These are phyloP conservation scores for Narcine bancroftii DNA, from an alignment of 2,113 vertebrate species.

Conservation along the genomic window DNA sequence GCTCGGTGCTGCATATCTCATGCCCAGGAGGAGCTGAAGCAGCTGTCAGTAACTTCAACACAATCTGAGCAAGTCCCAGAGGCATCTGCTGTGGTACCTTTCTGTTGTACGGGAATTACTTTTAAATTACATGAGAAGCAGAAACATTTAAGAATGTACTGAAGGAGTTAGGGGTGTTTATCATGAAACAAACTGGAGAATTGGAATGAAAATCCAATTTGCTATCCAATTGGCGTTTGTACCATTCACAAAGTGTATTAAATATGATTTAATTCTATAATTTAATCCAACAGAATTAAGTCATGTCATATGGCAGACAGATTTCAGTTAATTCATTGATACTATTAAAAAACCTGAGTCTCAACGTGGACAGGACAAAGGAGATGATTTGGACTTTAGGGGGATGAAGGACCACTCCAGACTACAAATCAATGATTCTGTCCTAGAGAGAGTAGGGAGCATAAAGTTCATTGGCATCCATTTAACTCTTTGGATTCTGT, in stretches of 20 bases:
- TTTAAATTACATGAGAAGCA: background rate
- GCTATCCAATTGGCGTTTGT: background rate
- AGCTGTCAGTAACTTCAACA: slow-evolving; percentile 24
- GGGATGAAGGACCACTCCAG: too few species aligned
- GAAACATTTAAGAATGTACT: background rate
- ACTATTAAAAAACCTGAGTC: background rate
- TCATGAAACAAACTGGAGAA: background rate
- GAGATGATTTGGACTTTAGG: too few species aligned
- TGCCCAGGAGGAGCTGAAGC: slow-evolving; percentile 7
- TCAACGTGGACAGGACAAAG: too few species aligned
- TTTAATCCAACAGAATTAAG: background rate
- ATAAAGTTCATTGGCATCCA: too few species aligned
- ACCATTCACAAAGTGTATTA: background rate
- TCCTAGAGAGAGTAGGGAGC: too few species aligned
- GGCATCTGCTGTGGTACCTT: background rate
- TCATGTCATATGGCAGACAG: background rate
- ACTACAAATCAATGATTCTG: too few species aligned
- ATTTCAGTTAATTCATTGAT: background rate
- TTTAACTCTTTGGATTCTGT: too few species aligned
- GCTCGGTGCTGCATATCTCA: background rate
- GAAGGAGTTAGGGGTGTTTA: background rate
- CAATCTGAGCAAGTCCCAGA: background rate
- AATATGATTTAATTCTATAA: background rate
- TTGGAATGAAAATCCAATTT: background rate
- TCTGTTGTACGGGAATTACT: background rate